Evolutionary conservation across 2,888 invertebrate genomes (phyloP), one percentile per base, ranked within the genome.

Genomic region (Lasioglossum villosulum): DNA sequence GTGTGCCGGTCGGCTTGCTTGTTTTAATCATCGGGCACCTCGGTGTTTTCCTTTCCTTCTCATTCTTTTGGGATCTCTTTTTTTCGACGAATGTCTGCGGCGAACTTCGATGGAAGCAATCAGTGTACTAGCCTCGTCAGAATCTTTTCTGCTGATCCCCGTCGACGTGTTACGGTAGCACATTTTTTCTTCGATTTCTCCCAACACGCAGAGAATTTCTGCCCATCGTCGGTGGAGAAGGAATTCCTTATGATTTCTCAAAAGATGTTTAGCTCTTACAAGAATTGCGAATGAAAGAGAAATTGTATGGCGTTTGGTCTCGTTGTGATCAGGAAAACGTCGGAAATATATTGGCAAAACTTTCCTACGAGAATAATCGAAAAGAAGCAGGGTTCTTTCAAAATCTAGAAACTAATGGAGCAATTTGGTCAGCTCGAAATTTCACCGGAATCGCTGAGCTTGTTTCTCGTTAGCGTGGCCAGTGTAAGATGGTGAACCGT

Each of bases 1-100:
- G 88, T 78, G 84, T 79, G 84, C 56, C 42, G 75, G 83, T 84
- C 81, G 72, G 80, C 27, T 80, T 86, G 75, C 83, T 86, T 80
- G 80, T 86, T 88, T 90, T 88, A 86, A 78, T 83, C 80, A 34
- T 52, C 74, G 12, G 39, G 39, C 84, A 48, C 76, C 75, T 76
- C 59, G 70, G 12, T 66, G 78, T 82, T 83, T 80, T 78, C 87
- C 37, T 87, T 86, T 56, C 75, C 52, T 68, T 72, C 14, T 39
- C 14, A 70, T 52, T 76, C 73, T 56, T 75, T 70, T 71, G n/a
- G 39, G 12, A 66, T 82, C 63, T 48, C 30, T 76, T 56, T 27
- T 37, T n/a, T 59, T 59, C 42, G 14, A 16, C 59, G 45, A 45
- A n/a, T 52, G 30, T 42, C 37, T 72, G n/a, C n/a, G 30, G 30